Conservation (phyloP, 1,140 invertebrate genomes). For the Plectrocnemia conspersa region DNA sequence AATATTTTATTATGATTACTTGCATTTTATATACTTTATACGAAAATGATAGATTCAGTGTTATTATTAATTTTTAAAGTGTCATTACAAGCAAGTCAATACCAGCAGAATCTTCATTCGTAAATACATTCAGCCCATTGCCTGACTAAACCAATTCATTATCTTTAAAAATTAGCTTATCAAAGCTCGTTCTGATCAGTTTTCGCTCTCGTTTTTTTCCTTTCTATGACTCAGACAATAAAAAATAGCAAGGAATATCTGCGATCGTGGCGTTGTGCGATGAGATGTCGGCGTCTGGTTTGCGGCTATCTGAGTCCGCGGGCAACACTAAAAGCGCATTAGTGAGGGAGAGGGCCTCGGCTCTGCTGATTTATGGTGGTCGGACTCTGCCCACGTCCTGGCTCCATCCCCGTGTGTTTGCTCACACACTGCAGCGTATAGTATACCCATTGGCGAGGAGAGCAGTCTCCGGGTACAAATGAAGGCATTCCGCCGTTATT, state of each 20-base stretch:
- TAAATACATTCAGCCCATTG: not conserved
- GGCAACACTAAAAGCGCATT: constrained; percentile 32
- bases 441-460: too few relatives aligned
- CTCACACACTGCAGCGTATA: too few relatives aligned
- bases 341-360: constrained; percentile 8
- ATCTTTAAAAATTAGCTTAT: not conserved
- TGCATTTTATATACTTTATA: too few relatives aligned
- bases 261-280: not conserved
- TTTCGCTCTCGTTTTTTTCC: not conserved
- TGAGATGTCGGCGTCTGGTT: not conserved
- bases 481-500: constrained; percentile 33
- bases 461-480: constrained; percentile 4
- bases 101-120: not conserved
- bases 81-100: not conserved
- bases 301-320: constrained; percentile 18
- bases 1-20: not conserved
- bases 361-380: constrained; percentile 25
- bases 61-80: not conserved
- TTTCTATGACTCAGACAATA: not conserved
- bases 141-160: not conserved
- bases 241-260: not conserved
- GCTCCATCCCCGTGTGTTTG: constrained; percentile 23
- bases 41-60: not conserved
- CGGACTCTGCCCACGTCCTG: constrained; percentile 8
- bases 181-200: not conserved